Evolutionary conservation across 2,888 invertebrate genomes (phyloP).

Genomic region (Aplocera efformata): DNA sequence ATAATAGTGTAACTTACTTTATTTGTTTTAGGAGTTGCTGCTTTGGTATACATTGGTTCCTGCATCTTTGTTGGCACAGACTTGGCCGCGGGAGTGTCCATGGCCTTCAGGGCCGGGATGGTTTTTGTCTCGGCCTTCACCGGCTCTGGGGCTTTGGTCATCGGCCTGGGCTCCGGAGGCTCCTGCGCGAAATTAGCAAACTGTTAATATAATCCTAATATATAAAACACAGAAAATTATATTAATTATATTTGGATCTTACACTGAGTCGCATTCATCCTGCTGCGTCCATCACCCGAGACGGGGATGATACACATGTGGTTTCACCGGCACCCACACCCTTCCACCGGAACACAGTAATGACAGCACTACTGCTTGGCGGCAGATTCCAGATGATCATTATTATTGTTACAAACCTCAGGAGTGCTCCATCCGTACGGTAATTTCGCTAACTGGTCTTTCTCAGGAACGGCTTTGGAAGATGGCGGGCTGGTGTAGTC

Average conservation of each 20-base stretch:
- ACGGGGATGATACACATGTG: no score
- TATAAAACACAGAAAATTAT: no score
- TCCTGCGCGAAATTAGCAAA: constrained; percentile 39
- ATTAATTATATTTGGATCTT: no score
- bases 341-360: no score
- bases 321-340: no score
- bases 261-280: no score
- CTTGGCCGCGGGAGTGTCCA: constrained; percentile 54
- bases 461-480: constrained; percentile 70
- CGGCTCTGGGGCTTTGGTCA: constrained; percentile 48
- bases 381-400: no score
- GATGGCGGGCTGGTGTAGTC: constrained; percentile 71
- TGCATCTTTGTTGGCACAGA: constrained; percentile 64
- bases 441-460: constrained; percentile 72
- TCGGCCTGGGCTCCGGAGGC: constrained; percentile 50
- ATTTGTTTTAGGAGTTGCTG: constrained; percentile 57
- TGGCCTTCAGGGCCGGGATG: constrained; percentile 55
- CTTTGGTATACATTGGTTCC: constrained; percentile 67
- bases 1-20: no score
- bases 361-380: no score
- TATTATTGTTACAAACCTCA: constrained; percentile 44
- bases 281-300: no score
- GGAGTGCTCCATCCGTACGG: constrained; percentile 67
- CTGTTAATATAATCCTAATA: background rate
- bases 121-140: constrained; percentile 63